Conservation (phyloP, 2,797 vertebrate genomes). For the Acanthurus lineatus region DNA sequence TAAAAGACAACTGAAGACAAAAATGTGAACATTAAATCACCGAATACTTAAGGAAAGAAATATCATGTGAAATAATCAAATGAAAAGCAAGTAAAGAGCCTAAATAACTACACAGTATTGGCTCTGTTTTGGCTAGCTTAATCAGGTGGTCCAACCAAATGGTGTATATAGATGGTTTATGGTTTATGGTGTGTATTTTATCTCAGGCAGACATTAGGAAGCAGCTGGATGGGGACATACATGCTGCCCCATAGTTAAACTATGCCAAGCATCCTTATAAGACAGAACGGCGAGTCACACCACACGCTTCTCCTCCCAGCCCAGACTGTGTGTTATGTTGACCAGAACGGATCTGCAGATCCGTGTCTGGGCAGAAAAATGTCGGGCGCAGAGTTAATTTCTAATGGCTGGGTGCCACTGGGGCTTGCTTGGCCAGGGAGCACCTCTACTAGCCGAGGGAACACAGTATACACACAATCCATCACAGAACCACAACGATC, state of each 20-base stretch:
- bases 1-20: no score
- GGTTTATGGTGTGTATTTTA: not conserved
- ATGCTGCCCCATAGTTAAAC: conserved; percentile 33
- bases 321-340: conserved; percentile 48
- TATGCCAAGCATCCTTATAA: conserved; percentile 27
- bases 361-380: conserved; percentile 54
- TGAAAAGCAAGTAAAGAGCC: no score
- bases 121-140: no score
- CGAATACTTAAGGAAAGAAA: no score
- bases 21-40: no score
- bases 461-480: conserved; percentile 59
- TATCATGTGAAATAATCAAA: no score
- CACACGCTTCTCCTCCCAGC: conserved; percentile 20
- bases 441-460: conserved; percentile 38
- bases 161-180: conserved; percentile 4
- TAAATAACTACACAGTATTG: no score
- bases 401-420: conserved; percentile 58
- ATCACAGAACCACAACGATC: conserved; percentile 57
- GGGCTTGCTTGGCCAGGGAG: conserved; percentile 45
- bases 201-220: conserved; percentile 12
- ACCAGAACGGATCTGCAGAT: conserved; percentile 47
- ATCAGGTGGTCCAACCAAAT: no score
- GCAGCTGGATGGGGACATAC: conserved; percentile 20
- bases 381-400: conserved; percentile 63
- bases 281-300: conserved; percentile 60